A percentile compares a stretch with the other conserved stretches of the same genome.
These are phyloP conservation scores for Heliocidaris tuberculata DNA, from an alignment of 35 echinoderm and acorn worm genomes.

Conservation along the genomic window DNA sequence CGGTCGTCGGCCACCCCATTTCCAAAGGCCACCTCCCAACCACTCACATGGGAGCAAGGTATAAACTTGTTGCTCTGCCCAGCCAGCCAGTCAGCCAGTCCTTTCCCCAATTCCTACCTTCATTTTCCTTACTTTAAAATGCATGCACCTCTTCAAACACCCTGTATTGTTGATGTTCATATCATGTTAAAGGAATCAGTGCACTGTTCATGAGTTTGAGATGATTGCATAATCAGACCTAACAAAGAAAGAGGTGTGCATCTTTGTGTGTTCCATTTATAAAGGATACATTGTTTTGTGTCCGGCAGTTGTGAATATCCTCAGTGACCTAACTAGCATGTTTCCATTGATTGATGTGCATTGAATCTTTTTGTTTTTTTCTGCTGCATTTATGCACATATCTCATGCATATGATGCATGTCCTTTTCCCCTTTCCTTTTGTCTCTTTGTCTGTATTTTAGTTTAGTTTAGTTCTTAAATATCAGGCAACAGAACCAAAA, in stretches of 20 bases:
- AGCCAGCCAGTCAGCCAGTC: neutral
- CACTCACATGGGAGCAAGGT: conserved; percentile 44
- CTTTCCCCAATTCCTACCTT: conserved; percentile 20
- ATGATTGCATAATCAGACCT: neutral
- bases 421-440: too few relatives aligned
- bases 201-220: neutral
- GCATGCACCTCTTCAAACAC: neutral
- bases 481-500: too few relatives aligned
- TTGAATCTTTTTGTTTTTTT: neutral
- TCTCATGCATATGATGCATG: neutral
- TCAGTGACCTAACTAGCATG: neutral
- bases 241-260: neutral
- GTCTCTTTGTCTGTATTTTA: too few relatives aligned
- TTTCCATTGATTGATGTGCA: neutral
- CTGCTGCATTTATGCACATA: neutral
- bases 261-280: neutral
- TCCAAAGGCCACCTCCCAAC: conserved; percentile 69
- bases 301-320: neutral
- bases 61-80: conserved; percentile 33
- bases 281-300: neutral
- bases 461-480: too few relatives aligned
- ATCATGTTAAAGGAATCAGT: neutral
- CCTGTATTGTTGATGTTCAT: neutral
- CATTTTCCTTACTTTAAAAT: neutral
- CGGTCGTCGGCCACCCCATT: conserved; percentile 76